These are phyloP conservation scores for Addax nasomaculatus DNA, from an alignment of 2,113 vertebrate species.

Conservation along the genomic window DNA sequence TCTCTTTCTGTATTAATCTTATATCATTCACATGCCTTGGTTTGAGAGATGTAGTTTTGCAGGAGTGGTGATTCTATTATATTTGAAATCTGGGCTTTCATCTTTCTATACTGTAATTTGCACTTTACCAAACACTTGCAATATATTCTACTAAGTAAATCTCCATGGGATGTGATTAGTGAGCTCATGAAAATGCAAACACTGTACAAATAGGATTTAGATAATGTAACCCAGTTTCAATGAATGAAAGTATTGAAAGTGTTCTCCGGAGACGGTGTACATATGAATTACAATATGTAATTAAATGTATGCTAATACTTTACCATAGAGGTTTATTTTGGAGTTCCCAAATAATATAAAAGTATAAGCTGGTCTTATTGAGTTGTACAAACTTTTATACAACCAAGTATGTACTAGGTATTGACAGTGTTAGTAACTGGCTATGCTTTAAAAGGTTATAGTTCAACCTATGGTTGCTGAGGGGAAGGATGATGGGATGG, in stretches of 20 bases:
- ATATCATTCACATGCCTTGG: neutral
- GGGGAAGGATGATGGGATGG: neutral
- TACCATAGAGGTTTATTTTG: neutral
- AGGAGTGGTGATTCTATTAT: neutral
- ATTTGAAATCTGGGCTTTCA: neutral
- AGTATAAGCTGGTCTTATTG: neutral
- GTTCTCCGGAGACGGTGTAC: neutral
- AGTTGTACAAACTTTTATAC: neutral
- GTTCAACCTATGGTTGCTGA: neutral
- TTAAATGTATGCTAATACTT: constrained; percentile 28
- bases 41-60: neutral
- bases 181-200: neutral
- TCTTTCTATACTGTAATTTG: neutral
- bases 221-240: neutral
- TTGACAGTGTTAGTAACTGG: neutral
- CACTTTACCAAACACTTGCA: neutral
- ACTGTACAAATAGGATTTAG: neutral
- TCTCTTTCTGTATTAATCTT: neutral
- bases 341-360: neutral
- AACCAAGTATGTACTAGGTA: neutral
- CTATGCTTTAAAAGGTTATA: neutral
- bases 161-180: neutral
- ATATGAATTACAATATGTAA: constrained; percentile 6
- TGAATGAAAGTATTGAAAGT: neutral
- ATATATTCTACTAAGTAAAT: neutral